Base-by-base conservation (phyloP, 2,888 invertebrate species). In the Osedax frankpressi region DNA sequence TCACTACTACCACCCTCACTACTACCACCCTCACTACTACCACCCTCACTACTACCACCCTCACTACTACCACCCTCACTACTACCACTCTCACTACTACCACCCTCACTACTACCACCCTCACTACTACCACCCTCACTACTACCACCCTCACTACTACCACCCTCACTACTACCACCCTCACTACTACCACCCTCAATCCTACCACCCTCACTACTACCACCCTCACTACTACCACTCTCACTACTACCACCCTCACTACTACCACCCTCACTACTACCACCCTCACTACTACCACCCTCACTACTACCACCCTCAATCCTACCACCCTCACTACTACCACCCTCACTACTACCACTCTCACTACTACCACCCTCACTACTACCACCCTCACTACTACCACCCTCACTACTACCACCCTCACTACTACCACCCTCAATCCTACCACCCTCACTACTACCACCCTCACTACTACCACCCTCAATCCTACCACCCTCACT, bases 1-100 rank as follows among this genome's bases (percentile, higher is more conserved):
- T 69, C 72, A 79, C 70, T 77, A 77, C 68, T 79, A 78, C 69
- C 77, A 77, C 69, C 70, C 75, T 29, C 73, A 73, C 72, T 75
- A 73, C 73, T 75, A 69, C 74, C 75, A 75, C 72, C 72, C 62
- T 69, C 72, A 72, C 60, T 27, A 72, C 59, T 72, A 68, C 72
- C 72, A 79, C 70, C 76, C 77, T 67, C 79, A 78, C 69, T 77
- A 77, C 69, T 71, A 75, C 30, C 73, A 73, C 72, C 73, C 69
- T 70, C 75, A 69, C 74, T 75, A 75, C 72, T 75, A 72, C 72
- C 72, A 72, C 60, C 24, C 65, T 60, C 67, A 68, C 72, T 75
- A 79, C 70, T 77, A 77, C 68, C 79, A 78, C 69, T 77, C 77
- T 68, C 70, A 75, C 30, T 73, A 73, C 72, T 75, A 73, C 73